A percentile compares a stretch with the other conserved stretches of the same genome.
These are phyloP conservation scores for Tragopan temminckii DNA, from an alignment of 2,797 vertebrate species.

Conservation along the genomic window DNA sequence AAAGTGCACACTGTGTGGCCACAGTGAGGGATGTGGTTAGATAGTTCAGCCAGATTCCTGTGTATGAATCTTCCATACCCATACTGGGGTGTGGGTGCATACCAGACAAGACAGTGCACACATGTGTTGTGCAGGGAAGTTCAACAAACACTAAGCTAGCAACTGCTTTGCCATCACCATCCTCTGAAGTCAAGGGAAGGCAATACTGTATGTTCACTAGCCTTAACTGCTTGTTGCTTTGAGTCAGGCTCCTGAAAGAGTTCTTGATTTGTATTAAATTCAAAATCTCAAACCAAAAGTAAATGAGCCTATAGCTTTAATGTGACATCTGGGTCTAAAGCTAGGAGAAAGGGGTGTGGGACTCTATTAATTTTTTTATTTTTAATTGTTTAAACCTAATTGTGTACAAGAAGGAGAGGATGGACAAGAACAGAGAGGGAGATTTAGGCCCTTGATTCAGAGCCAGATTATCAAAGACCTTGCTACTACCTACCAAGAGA, in stretches of 20 bases:
- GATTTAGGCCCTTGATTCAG: background rate
- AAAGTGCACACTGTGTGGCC: background rate
- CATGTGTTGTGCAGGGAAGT: background rate
- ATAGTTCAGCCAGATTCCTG: constrained; percentile 33
- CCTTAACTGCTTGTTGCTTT: background rate
- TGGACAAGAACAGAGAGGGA: background rate
- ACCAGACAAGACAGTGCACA: background rate
- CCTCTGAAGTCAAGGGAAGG: background rate
- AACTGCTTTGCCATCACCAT: background rate
- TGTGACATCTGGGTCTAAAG: background rate
- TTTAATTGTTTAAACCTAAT: background rate
- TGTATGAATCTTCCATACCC: fast-evolving
- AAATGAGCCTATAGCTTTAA: background rate
- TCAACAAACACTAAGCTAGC: background rate
- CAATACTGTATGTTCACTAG: background rate
- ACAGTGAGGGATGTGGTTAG: constrained; percentile 30
- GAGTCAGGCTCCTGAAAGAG: background rate
- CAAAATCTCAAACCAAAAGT: background rate
- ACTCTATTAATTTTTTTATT: background rate
- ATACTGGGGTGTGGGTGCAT: background rate
- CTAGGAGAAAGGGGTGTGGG: fast-evolving
- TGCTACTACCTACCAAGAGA: background rate
- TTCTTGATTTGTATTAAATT: background rate
- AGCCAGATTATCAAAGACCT: background rate
- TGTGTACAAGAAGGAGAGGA: background rate